These are phyloP conservation scores for Rhinichthys osculus DNA, from an alignment of 2,797 vertebrate species.

Conservation along the genomic window DNA sequence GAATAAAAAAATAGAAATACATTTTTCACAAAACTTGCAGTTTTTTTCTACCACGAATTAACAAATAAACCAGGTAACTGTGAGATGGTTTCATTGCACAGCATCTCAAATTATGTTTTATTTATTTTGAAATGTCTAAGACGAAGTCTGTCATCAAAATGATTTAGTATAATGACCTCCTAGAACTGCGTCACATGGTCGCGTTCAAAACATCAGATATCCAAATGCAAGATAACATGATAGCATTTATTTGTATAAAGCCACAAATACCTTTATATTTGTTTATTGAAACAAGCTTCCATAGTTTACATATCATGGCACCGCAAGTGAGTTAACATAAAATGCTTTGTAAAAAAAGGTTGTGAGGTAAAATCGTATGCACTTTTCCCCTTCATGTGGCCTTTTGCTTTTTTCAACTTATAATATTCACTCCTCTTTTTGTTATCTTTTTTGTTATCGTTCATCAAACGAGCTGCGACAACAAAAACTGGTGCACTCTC, in stretches of 20 bases:
- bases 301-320: not conserved
- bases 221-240: not conserved
- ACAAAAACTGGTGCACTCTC: slow-evolving; percentile 75
- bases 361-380: not conserved
- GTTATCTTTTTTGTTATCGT: slow-evolving; percentile 77
- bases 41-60: not conserved
- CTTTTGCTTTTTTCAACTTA: slow-evolving; percentile 24
- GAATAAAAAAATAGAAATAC: not conserved
- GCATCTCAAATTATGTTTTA: not conserved
- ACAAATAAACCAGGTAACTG: not conserved
- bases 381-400: not conserved
- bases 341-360: not conserved
- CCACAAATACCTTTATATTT: not conserved
- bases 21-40: not conserved
- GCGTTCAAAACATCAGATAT: not conserved
- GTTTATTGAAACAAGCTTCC: not conserved
- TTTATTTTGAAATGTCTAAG: not conserved
- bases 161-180: not conserved
- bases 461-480: slow-evolving; percentile 77
- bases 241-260: not conserved
- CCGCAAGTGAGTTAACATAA: not conserved
- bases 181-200: not conserved
- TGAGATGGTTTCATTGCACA: not conserved
- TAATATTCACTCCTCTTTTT: slow-evolving; percentile 28
- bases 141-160: not conserved